These are phyloP conservation scores for fruit fly (Drosophila melanogaster) DNA, from an alignment of 1,140 invertebrate species.

Conservation along the genomic window DNA sequence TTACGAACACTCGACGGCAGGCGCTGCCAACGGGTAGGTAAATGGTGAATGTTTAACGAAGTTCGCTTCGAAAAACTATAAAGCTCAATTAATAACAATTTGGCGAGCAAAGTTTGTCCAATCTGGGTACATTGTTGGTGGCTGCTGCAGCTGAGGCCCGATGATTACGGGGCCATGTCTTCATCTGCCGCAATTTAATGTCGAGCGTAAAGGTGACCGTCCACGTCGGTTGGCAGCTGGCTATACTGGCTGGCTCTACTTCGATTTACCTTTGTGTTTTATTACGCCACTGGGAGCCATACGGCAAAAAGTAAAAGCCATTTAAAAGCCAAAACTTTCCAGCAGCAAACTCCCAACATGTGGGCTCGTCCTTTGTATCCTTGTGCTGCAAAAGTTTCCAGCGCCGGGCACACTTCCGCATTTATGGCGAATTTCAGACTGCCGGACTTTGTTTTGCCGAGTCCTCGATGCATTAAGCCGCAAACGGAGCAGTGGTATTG, in stretches of 20 bases:
- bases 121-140: slow-evolving; percentile 42
- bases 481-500: not conserved
- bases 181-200: slow-evolving; percentile 58
- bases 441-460: slow-evolving; percentile 64
- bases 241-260: slow-evolving; percentile 53
- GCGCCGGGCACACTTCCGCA: slow-evolving; percentile 58
- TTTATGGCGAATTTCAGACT: slow-evolving; percentile 68
- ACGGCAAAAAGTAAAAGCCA: slow-evolving; percentile 79
- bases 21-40: slow-evolving; percentile 3
- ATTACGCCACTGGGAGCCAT: slow-evolving; percentile 80
- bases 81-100: slow-evolving; percentile 82
- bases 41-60: slow-evolving; percentile 59
- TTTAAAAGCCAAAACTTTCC: slow-evolving; percentile 80
- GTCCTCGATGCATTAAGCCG: slow-evolving; percentile 51
- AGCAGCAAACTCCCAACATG: slow-evolving; percentile 32
- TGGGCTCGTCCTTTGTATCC: slow-evolving; percentile 39
- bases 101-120: slow-evolving; percentile 65
- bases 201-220: slow-evolving; percentile 34
- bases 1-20: slow-evolving; percentile 39
- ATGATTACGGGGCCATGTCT: slow-evolving; percentile 28
- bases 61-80: slow-evolving; percentile 73
- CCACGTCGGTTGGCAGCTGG: slow-evolving; percentile 24
- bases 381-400: slow-evolving; percentile 57
- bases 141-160: slow-evolving; percentile 35
- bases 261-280: slow-evolving; percentile 82